A percentile compares a stretch with the other conserved stretches of the same genome.
Evolutionary conservation across 2,888 invertebrate genomes (phyloP).

Genomic region (Pandemis cinnamomeana): DNA sequence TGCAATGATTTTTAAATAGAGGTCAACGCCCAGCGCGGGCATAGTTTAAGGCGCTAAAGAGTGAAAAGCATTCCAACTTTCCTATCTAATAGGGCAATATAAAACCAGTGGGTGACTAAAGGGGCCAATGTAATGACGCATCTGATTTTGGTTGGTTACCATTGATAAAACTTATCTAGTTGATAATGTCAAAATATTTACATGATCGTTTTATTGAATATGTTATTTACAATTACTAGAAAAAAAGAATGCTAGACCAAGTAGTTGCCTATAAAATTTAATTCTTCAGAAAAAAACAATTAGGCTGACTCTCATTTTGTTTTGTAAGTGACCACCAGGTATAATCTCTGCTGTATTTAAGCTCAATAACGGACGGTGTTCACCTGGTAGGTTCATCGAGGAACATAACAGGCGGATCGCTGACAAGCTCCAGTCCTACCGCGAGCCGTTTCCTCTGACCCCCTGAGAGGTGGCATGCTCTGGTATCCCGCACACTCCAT

Average conservation of each 20-base stretch:
- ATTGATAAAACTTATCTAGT: background rate
- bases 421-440: conserved; percentile 95
- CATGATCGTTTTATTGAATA: background rate
- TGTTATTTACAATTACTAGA: background rate
- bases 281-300: too few relatives aligned
- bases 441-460: conserved; percentile 96
- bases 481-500: conserved; percentile 86
- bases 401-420: conserved; percentile 96
- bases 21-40: background rate
- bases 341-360: too few relatives aligned
- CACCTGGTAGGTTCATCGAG: conserved; percentile 98
- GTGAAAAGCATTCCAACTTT: conserved; percentile 3
- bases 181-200: conserved; percentile 10
- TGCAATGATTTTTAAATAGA: background rate
- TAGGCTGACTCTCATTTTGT: too few relatives aligned
- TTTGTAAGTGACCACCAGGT: too few relatives aligned
- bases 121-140: conserved; percentile 4
- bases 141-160: background rate
- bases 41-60: background rate
- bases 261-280: too few relatives aligned
- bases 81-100: conserved; percentile 8
- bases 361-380: conserved; percentile 1
- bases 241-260: background rate
- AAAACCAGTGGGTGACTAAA: background rate
- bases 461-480: conserved; percentile 91